Evolutionary conservation across 2,888 invertebrate species (phyloP), one percentile per base, ranked within the genome.

Genomic region (Spodoptera littoralis): DNA sequence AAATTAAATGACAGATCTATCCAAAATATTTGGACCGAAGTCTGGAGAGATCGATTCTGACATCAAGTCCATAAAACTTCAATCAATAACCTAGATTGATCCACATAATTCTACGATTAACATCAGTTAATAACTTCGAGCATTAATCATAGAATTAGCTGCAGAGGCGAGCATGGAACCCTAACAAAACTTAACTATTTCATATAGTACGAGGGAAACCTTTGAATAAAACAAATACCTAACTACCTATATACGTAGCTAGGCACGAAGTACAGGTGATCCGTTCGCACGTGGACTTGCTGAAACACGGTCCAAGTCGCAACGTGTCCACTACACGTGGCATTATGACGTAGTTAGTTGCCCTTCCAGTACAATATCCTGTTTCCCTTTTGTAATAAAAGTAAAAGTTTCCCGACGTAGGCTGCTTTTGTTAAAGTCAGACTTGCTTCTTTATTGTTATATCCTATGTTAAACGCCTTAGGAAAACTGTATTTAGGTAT

Each of bases 181-280:
- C 36, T 36, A 8, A 36, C 6, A 36, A 36, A 8, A 1, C 36
- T 36, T 8, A 9, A 36, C 8, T 36, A 36, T 9, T 36, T 36
- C 2, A 36, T 9, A 36, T 36, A 6, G 8, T 36, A 59, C 41
- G 59, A 57, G 68, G 52, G 69, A 65, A 76, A 63, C 74, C 76
- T 71, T 71, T 79, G 79, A 71, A 77, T 76, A 55, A 76, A 69
- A 69, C 66, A 76, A 66, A 52, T 47, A 65, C 43, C 52, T 24
- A 11, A 66, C 54, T 47, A 65, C 43, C 52, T 46, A 11, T 11
- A 18, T 18, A 18, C 18, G 4, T 46, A 13, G 46, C 46, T 22
- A 13, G 18, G 11, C 11, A 24, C 24, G 11, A 6, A 22, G 18
- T 22, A 11, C 18, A 22, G 22, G 46, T 9, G 27, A n/a, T 36